phyloP scores from a whole-genome alignment of 2,888 invertebrate genomes.

The Gymnoscelis rufifasciata region DNA sequence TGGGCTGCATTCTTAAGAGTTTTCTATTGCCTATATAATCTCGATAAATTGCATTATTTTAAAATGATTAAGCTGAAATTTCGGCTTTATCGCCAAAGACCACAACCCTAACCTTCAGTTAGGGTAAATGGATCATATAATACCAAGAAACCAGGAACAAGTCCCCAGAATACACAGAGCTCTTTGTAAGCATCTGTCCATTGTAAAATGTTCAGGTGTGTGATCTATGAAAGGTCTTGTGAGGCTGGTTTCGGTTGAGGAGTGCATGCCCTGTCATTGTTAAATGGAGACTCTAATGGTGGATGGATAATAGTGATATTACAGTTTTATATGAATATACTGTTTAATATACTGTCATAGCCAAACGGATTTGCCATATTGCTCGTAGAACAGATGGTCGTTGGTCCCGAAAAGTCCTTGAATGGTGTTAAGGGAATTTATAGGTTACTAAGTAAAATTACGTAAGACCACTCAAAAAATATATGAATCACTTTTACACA shows the following conservation, averaged over 20 bases:
- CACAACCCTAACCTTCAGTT: slow-evolving; percentile 1
- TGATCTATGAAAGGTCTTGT: slow-evolving; percentile 7
- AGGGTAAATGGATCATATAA: slow-evolving; percentile 27
- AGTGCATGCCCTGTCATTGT: slow-evolving; percentile 9
- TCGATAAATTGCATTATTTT: background rate
- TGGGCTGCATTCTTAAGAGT: too few relatives aligned
- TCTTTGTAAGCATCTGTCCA: slow-evolving; percentile 9
- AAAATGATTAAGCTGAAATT: background rate
- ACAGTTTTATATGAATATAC: too few relatives aligned
- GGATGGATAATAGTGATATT: background rate
- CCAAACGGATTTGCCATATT: too few relatives aligned
- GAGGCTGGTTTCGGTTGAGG: slow-evolving; percentile 6
- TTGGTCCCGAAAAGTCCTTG: too few relatives aligned
- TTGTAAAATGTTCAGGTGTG: slow-evolving; percentile 4
- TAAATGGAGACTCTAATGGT: slow-evolving; percentile 1
- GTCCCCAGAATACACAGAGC: slow-evolving; percentile 13
- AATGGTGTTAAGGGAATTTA: too few relatives aligned
- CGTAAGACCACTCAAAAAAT: too few relatives aligned
- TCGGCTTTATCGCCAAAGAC: background rate
- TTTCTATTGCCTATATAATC: too few relatives aligned
- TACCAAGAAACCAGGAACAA: slow-evolving; percentile 17
- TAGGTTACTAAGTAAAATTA: too few relatives aligned
- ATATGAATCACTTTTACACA: too few relatives aligned
- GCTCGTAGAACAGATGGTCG: too few relatives aligned
- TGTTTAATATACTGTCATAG: too few relatives aligned